Conservation (phyloP, 2,113 vertebrate species). For the Amblyopsis rosae region DNA sequence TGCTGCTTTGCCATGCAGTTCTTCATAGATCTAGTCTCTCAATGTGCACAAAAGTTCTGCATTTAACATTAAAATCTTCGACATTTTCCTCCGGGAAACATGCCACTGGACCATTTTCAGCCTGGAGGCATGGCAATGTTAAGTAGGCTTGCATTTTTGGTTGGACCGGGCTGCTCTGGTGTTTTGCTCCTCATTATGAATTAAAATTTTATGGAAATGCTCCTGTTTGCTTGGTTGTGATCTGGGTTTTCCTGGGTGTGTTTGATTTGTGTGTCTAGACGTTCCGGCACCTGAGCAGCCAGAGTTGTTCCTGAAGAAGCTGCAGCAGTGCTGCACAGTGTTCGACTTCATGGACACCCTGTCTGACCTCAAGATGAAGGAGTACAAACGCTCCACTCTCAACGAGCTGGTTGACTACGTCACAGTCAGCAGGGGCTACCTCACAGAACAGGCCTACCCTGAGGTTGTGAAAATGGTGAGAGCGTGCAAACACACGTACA, state of each 20-base stretch:
- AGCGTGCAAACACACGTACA: not conserved
- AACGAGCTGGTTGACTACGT: slow-evolving; percentile 99
- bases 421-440: slow-evolving; percentile 98
- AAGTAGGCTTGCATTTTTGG: too few species aligned
- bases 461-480: slow-evolving; percentile 99
- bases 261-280: slow-evolving; percentile 77
- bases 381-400: slow-evolving; percentile 99
- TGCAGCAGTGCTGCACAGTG: slow-evolving; percentile 99
- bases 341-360: slow-evolving; percentile 99
- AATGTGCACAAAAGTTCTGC: too few species aligned
- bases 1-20: too few species aligned
- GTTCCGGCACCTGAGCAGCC: slow-evolving; percentile 97
- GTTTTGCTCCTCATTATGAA: too few species aligned
- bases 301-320: slow-evolving; percentile 99
- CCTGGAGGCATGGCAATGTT: too few species aligned
- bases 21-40: too few species aligned
- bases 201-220: too few species aligned
- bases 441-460: slow-evolving; percentile 99
- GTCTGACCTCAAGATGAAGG: slow-evolving; percentile 99
- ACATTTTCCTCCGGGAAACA: too few species aligned
- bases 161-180: too few species aligned
- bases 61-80: too few species aligned
- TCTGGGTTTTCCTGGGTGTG: not conserved
- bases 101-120: too few species aligned
- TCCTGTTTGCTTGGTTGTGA: too few species aligned